Conservation (phyloP, 1,140 invertebrate species). For the Druon quercuslanigerum region DNA sequence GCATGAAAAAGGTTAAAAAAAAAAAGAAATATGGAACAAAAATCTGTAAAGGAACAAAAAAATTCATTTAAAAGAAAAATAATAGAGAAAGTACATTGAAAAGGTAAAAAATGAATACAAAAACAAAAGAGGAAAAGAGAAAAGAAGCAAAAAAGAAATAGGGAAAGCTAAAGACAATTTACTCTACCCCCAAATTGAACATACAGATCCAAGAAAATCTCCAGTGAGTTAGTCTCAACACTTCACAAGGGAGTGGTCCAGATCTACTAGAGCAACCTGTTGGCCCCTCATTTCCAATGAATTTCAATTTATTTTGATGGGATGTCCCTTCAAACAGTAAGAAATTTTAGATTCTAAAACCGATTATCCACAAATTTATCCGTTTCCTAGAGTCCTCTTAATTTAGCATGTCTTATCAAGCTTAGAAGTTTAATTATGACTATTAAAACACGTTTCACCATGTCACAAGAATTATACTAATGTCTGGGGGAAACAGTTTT, state of each 20-base stretch:
- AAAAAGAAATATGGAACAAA: too few relatives aligned
- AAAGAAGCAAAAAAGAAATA: not conserved
- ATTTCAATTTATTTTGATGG: not conserved
- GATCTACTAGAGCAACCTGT: slow-evolving; percentile 25
- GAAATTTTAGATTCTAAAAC: not conserved
- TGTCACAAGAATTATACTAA: slow-evolving; percentile 10
- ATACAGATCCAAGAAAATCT: slow-evolving; percentile 10
- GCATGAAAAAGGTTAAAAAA: too few relatives aligned
- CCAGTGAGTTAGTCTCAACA: slow-evolving; percentile 13
- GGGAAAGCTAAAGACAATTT: not conserved
- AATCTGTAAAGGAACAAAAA: too few relatives aligned
- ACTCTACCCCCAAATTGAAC: slow-evolving; percentile 1
- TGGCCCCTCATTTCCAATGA: not conserved
- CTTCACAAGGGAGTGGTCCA: not conserved
- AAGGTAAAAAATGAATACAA: too few relatives aligned
- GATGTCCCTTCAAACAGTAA: not conserved
- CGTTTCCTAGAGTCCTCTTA: not conserved
- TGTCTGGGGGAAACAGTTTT: slow-evolving; percentile 23
- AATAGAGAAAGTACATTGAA: too few relatives aligned
- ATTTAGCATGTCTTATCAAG: slow-evolving; percentile 18
- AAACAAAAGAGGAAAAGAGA: not conserved
- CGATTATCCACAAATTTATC: not conserved
- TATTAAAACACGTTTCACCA: slow-evolving; percentile 15
- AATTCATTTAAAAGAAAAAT: too few relatives aligned
- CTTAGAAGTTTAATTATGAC: slow-evolving; percentile 12